These are phyloP conservation scores for Pecten maximus DNA, from an alignment of 2,888 invertebrate species.

Conservation along the genomic window DNA sequence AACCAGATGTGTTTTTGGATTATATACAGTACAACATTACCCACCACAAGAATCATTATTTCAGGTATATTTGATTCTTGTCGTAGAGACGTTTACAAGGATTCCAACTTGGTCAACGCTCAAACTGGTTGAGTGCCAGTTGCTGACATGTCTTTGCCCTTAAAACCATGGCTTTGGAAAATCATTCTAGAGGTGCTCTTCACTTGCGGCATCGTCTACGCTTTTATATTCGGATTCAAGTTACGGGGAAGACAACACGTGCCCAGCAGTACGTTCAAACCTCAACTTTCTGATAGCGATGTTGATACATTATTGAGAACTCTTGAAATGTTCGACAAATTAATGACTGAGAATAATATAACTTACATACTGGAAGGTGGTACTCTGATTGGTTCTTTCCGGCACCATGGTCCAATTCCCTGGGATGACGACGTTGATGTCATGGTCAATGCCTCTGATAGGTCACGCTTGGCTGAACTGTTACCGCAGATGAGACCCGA, in stretches of 20 bases:
- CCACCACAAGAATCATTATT: background rate
- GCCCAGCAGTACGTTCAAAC: background rate
- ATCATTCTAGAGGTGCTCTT: background rate
- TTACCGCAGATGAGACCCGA: constrained; percentile 44
- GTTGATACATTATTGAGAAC: background rate
- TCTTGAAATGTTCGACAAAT: constrained; percentile 5
- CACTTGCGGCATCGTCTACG: background rate
- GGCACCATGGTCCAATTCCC: background rate
- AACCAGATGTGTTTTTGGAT: background rate
- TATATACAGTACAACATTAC: background rate
- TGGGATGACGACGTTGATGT: constrained; percentile 43
- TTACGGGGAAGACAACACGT: background rate
- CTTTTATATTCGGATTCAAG: background rate
- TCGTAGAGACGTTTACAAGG: background rate
- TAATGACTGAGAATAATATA: background rate
- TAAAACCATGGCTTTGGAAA: background rate
- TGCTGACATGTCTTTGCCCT: background rate
- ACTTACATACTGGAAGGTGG: constrained; percentile 15
- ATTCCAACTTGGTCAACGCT: background rate
- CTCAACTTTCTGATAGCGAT: background rate
- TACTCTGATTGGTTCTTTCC: background rate
- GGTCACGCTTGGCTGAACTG: constrained; percentile 38
- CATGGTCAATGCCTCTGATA: constrained; percentile 57
- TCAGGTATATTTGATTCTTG: background rate
- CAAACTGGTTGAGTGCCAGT: background rate